Conservation (phyloP, 2,113 vertebrate genomes). For the Psettodes erumei region DNA sequence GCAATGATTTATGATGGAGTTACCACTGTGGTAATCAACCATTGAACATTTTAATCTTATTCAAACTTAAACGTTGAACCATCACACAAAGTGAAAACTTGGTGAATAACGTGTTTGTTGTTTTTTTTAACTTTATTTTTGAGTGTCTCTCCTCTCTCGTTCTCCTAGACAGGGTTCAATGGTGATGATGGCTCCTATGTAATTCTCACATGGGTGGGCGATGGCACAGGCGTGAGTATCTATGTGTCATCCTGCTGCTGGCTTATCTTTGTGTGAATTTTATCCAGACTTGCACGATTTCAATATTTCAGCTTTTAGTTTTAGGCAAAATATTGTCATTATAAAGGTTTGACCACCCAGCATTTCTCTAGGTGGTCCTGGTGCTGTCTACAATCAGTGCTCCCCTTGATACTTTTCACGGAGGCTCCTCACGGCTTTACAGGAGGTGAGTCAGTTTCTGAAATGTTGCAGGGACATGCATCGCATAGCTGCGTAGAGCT, state of each 20-base stretch:
- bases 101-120: no score
- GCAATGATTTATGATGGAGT: not conserved
- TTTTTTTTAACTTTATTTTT: no score
- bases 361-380: slow-evolving; percentile 83
- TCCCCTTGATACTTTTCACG: slow-evolving; percentile 73
- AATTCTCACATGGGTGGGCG: slow-evolving; percentile 84
- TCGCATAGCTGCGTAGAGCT: not conserved
- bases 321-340: no score
- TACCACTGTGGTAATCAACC: no score
- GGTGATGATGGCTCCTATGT: slow-evolving; percentile 84
- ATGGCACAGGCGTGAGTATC: slow-evolving; percentile 83
- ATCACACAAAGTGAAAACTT: not conserved
- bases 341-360: not conserved
- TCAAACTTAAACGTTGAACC: no score
- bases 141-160: not conserved
- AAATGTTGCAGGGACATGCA: not conserved
- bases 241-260: not conserved
- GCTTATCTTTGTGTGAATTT: not conserved
- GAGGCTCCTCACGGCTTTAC: slow-evolving; percentile 82
- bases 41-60: not conserved
- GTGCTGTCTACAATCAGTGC: slow-evolving; percentile 83
- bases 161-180: slow-evolving; percentile 81
- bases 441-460: slow-evolving; percentile 75
- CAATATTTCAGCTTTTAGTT: no score
- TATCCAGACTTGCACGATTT: not conserved